Base-by-base conservation (phyloP, 1,140 invertebrate genomes). In the Lordiphosa stackelbergi region DNA sequence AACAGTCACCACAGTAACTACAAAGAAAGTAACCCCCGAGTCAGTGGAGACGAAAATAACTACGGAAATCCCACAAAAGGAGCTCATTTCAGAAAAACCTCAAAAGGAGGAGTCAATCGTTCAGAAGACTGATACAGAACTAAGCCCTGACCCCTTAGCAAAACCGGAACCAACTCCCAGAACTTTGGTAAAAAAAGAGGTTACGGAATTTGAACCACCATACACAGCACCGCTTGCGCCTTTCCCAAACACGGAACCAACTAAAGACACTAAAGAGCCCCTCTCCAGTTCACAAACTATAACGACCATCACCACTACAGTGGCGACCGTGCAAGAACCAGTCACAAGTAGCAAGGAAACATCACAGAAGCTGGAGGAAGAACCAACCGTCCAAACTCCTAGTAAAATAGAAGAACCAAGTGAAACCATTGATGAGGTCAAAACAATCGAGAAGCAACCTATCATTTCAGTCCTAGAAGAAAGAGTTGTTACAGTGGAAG, bases 121-220 rank as follows among this genome's bases (percentile, higher is more conserved):
- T n/a, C 31, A 40, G 10, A 5, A 13, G 40, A 34, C 47, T 1
- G 10, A 13, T 5, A 48, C 38, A 10, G 51, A 47, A 41, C 7
- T 42, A 12, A 16, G 28, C 8, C 36, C 41, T 7, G 65, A 65
- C 1, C 19, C 47, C 10, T 3, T 31, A 4, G n/a, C 11, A 4
- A 84, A 72, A 12, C 73, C 73, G 12, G 70, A 84, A 28, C 70
- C 79, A 0, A 61, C 42, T 12, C 66, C 69, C 2, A 62, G 78
- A 48, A 24, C 28, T 1, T 34, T 11, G 6, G 38, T 62, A 2
- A 73, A 64, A 9, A 58, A 73, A 9, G 55, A 64, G 28, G 16
- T 19, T n/a, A n/a, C 31, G 0, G 58, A 66, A 22, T 41, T 78
- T 19, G 52, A 69, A 19, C 77, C 69, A 22, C 78, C 61, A 1